phyloP scores from a whole-genome alignment of 1,140 invertebrate species.

The Paraescarpia echinospica region DNA sequence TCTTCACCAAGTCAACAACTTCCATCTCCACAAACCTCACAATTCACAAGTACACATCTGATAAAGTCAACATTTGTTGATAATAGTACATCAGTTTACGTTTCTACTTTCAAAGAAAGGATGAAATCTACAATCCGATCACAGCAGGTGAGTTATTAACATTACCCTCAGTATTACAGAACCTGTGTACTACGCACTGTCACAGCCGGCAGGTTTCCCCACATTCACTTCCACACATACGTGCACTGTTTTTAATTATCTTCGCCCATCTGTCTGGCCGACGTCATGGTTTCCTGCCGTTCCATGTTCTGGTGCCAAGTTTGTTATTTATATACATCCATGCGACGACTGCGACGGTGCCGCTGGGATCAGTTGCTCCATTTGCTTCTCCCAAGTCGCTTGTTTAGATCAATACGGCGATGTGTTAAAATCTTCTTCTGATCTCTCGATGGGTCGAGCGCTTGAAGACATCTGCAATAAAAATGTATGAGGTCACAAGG shows the following conservation, averaged over 20 bases:
- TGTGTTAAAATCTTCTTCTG: not conserved
- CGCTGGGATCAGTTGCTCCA: not conserved
- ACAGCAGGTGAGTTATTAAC: not conserved
- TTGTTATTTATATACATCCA: not conserved
- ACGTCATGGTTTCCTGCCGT: not conserved
- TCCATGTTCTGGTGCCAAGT: not conserved
- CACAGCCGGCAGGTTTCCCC: not conserved
- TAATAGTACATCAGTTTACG: not conserved
- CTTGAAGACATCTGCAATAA: not conserved
- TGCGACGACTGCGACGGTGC: not conserved
- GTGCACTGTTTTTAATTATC: not conserved
- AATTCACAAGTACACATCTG: no score
- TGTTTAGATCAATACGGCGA: not conserved
- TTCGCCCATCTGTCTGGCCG: not conserved
- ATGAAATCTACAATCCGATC: not conserved
- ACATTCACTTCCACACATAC: not conserved
- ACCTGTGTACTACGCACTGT: not conserved
- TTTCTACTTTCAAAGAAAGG: not conserved
- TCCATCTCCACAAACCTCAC: not conserved
- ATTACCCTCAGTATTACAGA: not conserved
- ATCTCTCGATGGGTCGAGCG: not conserved
- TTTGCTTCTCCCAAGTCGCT: not conserved
- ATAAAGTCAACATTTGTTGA: not conserved
- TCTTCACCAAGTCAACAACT: not conserved
- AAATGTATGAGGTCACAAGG: not conserved